Percentiles rank a stretch among this genome's conserved stretches.
Conservation (phyloP, 2,888 invertebrate species). For the Drosophila subquinaria region DNA sequence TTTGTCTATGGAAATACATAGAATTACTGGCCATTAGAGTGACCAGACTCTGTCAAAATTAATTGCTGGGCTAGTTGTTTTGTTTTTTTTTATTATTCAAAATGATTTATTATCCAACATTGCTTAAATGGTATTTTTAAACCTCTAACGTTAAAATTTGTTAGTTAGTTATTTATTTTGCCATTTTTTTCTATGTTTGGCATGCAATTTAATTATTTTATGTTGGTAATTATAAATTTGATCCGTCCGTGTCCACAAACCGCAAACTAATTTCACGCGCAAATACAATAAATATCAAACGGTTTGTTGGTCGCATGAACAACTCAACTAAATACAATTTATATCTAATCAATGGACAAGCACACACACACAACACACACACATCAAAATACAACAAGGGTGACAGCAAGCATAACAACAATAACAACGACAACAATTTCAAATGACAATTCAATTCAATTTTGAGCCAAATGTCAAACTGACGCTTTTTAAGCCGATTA, state of each 20-base stretch:
- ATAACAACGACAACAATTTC: slow-evolving; percentile 20
- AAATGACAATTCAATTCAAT: slow-evolving; percentile 73
- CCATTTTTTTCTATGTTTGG: slow-evolving; percentile 20
- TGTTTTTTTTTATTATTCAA: background rate
- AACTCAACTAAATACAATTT: slow-evolving; percentile 48
- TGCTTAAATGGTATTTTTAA: background rate
- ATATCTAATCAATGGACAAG: slow-evolving; percentile 59
- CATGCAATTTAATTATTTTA: slow-evolving; percentile 52
- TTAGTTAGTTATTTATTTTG: slow-evolving; percentile 1
- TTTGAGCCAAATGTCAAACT: slow-evolving; percentile 62
- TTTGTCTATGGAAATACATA: slow-evolving; percentile 3
- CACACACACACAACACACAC: slow-evolving; percentile 6
- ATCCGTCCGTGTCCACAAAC: slow-evolving; percentile 25
- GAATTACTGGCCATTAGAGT: slow-evolving; percentile 13
- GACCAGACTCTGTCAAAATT: slow-evolving; percentile 14
- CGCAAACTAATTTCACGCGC: slow-evolving; percentile 71
- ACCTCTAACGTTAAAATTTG: background rate
- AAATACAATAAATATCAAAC: slow-evolving; percentile 50
- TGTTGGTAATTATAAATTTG: slow-evolving; percentile 59
- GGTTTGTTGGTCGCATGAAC: slow-evolving; percentile 31
- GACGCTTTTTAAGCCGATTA: slow-evolving; percentile 72
- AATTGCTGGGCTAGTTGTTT: background rate
- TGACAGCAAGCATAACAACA: slow-evolving; percentile 23
- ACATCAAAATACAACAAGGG: slow-evolving; percentile 5
- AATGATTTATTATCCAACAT: slow-evolving; percentile 11